phyloP scores from a whole-genome alignment of 2,797 vertebrate genomes.

The Lutjanus argentimaculatus region DNA sequence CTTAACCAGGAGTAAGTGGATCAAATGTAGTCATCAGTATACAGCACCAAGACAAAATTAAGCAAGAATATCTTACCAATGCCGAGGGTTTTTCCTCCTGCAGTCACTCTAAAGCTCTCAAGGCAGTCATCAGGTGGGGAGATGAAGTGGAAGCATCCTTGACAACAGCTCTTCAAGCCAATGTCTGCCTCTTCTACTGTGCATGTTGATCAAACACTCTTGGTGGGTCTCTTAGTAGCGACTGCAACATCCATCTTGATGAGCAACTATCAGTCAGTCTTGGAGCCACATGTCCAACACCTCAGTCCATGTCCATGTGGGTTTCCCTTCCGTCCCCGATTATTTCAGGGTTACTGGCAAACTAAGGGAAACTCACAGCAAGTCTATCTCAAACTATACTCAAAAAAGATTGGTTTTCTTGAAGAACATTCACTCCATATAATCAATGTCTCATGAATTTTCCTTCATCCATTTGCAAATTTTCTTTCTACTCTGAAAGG shows the following conservation, averaged over 20 bases:
- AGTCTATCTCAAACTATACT: slow-evolving; percentile 70
- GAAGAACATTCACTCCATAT: slow-evolving; percentile 82
- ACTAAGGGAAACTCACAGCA: slow-evolving; percentile 67
- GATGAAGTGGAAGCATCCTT: slow-evolving; percentile 38
- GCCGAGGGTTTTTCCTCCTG: slow-evolving; percentile 38
- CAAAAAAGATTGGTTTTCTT: slow-evolving; percentile 74
- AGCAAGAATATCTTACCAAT: slow-evolving; percentile 60
- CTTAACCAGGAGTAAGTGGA: not conserved
- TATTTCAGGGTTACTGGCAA: slow-evolving; percentile 74
- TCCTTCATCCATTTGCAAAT: slow-evolving; percentile 83
- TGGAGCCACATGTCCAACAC: slow-evolving; percentile 61
- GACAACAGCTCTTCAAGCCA: slow-evolving; percentile 31
- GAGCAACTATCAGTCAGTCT: slow-evolving; percentile 62
- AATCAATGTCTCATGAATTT: slow-evolving; percentile 76
- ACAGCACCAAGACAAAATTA: not conserved
- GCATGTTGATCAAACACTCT: slow-evolving; percentile 61
- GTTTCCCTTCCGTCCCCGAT: slow-evolving; percentile 61
- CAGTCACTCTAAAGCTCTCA: slow-evolving; percentile 52
- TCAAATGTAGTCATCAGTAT: not conserved
- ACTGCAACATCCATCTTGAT: slow-evolving; percentile 60
- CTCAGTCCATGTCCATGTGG: slow-evolving; percentile 51
- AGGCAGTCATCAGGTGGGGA: slow-evolving; percentile 52
- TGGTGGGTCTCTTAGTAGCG: slow-evolving; percentile 44
- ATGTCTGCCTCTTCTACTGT: slow-evolving; percentile 32
- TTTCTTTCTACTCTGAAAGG: slow-evolving; percentile 74